These are phyloP conservation scores for Tokudaia muenninki DNA, from an alignment of 2,797 vertebrate species.

Conservation along the genomic window DNA sequence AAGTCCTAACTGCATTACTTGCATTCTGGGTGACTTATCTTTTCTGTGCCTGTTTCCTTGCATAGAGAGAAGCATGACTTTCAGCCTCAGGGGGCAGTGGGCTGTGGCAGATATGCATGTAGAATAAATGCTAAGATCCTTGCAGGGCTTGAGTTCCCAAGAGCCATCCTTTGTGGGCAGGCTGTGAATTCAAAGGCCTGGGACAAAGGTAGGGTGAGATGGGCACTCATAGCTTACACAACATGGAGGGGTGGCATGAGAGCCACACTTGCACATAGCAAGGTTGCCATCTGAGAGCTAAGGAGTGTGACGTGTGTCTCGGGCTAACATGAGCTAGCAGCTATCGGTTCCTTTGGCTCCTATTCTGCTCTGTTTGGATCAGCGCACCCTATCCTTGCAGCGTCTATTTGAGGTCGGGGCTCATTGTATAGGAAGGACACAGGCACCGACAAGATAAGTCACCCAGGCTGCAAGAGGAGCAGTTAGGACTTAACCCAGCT, in stretches of 20 bases:
- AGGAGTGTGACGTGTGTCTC: neutral
- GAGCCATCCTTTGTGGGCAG: neutral
- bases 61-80: neutral
- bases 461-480: neutral
- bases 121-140: neutral
- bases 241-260: rapidly evolving
- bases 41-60: neutral
- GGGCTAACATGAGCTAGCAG: neutral
- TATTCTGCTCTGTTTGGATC: neutral
- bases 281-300: neutral
- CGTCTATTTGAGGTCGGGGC: neutral
- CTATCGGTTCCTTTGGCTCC: neutral
- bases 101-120: no score
- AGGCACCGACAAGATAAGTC: neutral
- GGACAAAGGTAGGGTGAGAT: neutral
- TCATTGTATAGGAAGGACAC: neutral
- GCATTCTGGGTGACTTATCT: neutral
- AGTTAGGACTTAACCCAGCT: neutral
- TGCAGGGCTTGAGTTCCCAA: neutral
- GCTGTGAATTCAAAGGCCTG: neutral
- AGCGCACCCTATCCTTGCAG: neutral
- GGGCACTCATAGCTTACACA: neutral
- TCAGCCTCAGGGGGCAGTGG: neutral
- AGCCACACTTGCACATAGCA: neutral
- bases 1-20: neutral